Percentiles rank a stretch among this genome's conserved stretches.
Conservation (phyloP, 2,888 invertebrate genomes). For the Ellobium chinense region DNA sequence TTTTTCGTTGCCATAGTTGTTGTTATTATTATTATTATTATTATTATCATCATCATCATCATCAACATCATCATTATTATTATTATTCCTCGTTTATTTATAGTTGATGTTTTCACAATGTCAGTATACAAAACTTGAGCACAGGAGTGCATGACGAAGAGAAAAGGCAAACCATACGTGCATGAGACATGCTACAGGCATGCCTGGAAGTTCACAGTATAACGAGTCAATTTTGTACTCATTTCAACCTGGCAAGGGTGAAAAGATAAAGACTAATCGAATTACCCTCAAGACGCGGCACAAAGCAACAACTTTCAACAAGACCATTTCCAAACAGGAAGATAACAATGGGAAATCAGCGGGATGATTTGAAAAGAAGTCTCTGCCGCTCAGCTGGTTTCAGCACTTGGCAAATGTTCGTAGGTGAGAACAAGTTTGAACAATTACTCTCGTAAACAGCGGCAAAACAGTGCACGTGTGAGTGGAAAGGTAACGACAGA, state of each 20-base stretch:
- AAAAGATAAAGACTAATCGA: background rate
- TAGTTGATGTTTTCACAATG: too few relatives aligned
- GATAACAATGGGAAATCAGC: background rate
- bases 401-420: background rate
- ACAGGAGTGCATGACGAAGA: too few relatives aligned
- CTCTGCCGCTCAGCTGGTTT: background rate
- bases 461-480: background rate
- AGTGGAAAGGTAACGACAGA: background rate
- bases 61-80: too few relatives aligned
- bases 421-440: background rate
- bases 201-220: too few relatives aligned
- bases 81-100: too few relatives aligned
- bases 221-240: background rate
- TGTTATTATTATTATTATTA: too few relatives aligned
- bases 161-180: too few relatives aligned
- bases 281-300: background rate
- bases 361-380: background rate
- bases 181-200: too few relatives aligned
- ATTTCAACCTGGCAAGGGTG: background rate
- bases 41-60: too few relatives aligned
- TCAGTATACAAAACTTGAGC: too few relatives aligned
- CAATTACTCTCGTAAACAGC: background rate
- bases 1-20: too few relatives aligned
- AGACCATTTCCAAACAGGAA: background rate
- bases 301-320: background rate